A percentile compares a stretch with the other conserved stretches of the same genome.
These are phyloP conservation scores for Kryptolebias marmoratus DNA, from an alignment of 2,113 vertebrate species.

Conservation along the genomic window DNA sequence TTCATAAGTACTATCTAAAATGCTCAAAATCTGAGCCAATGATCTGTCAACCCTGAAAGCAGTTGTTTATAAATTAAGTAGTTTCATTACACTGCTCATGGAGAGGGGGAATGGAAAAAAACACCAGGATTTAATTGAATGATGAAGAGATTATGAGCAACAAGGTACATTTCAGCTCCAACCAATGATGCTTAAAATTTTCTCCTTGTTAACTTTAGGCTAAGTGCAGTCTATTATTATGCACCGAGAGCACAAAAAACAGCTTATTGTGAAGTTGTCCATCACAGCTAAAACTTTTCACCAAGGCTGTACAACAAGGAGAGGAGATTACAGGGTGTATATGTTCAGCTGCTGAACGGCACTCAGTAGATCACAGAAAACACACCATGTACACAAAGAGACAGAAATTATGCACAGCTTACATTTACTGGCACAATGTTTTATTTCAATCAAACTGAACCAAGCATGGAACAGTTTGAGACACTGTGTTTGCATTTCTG, in stretches of 20 bases:
- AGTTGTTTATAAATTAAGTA: conserved; percentile 17
- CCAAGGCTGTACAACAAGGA: conserved; percentile 50
- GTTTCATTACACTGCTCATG: conserved; percentile 7
- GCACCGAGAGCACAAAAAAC: conserved; percentile 11
- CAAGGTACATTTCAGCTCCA: conserved; percentile 18
- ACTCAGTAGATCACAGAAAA: conserved; percentile 34
- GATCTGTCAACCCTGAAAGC: conserved; percentile 16
- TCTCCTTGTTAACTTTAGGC: conserved; percentile 27
- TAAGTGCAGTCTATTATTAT: conserved; percentile 32
- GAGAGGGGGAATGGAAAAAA: conserved; percentile 1
- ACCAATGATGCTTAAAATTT: conserved; percentile 29
- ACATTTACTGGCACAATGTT: conserved; percentile 21
- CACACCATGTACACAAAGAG: conserved; percentile 14
- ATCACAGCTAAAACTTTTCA: conserved; percentile 55
- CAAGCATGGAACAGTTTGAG: conserved; percentile 3
- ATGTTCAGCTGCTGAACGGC: conserved; percentile 45
- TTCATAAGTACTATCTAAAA: conserved; percentile 79
- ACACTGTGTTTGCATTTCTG: conserved; percentile 51
- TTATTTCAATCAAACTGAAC: conserved; percentile 38
- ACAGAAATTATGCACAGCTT: conserved; percentile 41
- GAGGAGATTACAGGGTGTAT: conserved; percentile 60
- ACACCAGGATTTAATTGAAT: conserved; percentile 5
- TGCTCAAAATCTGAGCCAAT: conserved; percentile 25
- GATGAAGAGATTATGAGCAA: conserved; percentile 15
- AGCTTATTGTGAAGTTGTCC: conserved; percentile 50